phyloP scores from a whole-genome alignment of 2,113 vertebrate genomes.

The Cavia porcellus region DNA sequence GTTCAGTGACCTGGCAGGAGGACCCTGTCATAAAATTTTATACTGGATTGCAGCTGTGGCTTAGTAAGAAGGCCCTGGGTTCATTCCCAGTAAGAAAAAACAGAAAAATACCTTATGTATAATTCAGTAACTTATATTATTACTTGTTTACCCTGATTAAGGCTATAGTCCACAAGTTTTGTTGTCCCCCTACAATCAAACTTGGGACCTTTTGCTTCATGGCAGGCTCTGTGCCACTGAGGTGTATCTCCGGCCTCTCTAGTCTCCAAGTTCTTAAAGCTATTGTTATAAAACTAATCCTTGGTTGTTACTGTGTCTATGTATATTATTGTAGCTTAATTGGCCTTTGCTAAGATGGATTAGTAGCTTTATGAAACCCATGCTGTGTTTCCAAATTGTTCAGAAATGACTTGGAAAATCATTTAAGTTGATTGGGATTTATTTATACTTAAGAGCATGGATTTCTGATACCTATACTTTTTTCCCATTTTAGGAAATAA shows the following conservation, averaged over 20 bases:
- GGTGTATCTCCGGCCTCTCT: background rate
- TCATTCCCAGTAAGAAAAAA: background rate
- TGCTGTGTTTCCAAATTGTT: background rate
- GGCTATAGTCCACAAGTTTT: background rate
- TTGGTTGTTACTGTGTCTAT: background rate
- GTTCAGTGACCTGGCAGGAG: background rate
- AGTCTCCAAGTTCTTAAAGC: background rate
- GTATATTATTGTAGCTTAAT: background rate
- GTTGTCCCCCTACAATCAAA: background rate
- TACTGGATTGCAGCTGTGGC: background rate
- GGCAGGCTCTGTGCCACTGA: background rate
- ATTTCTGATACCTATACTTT: slow-evolving; percentile 43
- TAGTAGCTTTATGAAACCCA: slow-evolving; percentile 22
- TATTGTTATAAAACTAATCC: background rate
- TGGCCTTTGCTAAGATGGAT: background rate
- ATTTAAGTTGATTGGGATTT: background rate
- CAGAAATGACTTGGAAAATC: background rate
- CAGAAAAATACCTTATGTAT: background rate
- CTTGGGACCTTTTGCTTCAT: background rate
- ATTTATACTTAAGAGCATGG: background rate
- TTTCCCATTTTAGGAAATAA: slow-evolving; percentile 45
- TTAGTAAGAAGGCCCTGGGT: background rate
- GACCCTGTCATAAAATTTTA: no score
- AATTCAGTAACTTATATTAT: background rate
- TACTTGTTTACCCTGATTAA: background rate